Percentiles rank a stretch among this genome's conserved stretches.
phyloP scores from a whole-genome alignment of 2,113 vertebrate genomes.

The Hemichromis elongatus region DNA sequence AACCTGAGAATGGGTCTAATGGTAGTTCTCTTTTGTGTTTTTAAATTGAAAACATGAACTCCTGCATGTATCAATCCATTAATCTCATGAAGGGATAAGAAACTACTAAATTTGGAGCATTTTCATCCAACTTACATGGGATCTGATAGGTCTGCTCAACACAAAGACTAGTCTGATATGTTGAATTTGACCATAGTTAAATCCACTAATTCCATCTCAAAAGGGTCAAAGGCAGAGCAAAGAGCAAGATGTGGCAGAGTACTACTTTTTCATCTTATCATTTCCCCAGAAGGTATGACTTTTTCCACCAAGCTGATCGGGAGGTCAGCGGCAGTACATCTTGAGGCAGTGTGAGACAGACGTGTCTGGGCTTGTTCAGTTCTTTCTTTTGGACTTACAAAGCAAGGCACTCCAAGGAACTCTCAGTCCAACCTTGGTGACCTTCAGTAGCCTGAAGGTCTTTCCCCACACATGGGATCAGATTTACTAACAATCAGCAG shows the following conservation, averaged over 20 bases:
- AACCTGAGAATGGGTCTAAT: background rate
- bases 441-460: background rate
- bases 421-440: background rate
- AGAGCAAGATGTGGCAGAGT: background rate
- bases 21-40: background rate
- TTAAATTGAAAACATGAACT: background rate
- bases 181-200: background rate
- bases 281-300: background rate
- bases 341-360: background rate
- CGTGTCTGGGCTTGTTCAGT: constrained; percentile 43
- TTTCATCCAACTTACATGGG: background rate
- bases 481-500: background rate
- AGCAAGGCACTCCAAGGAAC: background rate
- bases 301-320: background rate
- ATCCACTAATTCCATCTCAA: background rate
- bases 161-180: background rate
- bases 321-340: background rate
- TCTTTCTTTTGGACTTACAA: background rate
- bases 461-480: background rate
- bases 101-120: background rate
- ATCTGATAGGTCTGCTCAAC: background rate
- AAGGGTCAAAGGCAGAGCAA: background rate
- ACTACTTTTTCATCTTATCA: background rate
- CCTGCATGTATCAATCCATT: background rate
- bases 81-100: background rate